Percentiles rank a stretch among this genome's conserved stretches.
phyloP scores from a whole-genome alignment of 2,888 invertebrate species.

The Xestia sexstrigata region DNA sequence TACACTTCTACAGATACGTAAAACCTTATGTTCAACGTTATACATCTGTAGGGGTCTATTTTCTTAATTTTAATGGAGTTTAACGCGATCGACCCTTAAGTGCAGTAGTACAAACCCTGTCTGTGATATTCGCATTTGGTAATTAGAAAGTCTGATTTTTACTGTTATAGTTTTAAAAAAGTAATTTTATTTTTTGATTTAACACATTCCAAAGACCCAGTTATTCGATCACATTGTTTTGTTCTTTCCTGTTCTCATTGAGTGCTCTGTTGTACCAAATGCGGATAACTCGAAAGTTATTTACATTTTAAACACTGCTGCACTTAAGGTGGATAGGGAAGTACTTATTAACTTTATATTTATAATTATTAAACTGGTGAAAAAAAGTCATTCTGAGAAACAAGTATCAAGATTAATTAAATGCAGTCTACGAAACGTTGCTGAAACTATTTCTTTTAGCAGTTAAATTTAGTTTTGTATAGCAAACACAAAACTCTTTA shows the following conservation, averaged over 20 bases:
- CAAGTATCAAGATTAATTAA: slow-evolving; percentile 54
- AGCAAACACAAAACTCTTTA: slow-evolving; percentile 23
- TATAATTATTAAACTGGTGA: slow-evolving; percentile 29
- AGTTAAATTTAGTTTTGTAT: slow-evolving; percentile 32
- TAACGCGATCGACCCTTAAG: slow-evolving; percentile 80
- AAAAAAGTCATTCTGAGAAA: slow-evolving; percentile 51
- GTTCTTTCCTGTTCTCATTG: slow-evolving; percentile 84
- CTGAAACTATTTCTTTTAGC: slow-evolving; percentile 25
- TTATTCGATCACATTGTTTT: slow-evolving; percentile 66
- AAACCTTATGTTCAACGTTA: background rate
- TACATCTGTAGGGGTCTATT: slow-evolving; percentile 13
- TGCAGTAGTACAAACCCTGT: slow-evolving; percentile 85
- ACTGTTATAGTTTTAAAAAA: slow-evolving; percentile 68
- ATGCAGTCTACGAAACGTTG: slow-evolving; percentile 39
- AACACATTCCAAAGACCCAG: slow-evolving; percentile 83
- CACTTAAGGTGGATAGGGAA: slow-evolving; percentile 89
- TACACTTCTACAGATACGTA: slow-evolving; percentile 26
- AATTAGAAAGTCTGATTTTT: slow-evolving; percentile 84
- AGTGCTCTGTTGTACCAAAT: slow-evolving; percentile 89
- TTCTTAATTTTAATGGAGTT: slow-evolving; percentile 55
- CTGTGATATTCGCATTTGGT: slow-evolving; percentile 91
- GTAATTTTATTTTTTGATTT: slow-evolving; percentile 70
- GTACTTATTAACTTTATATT: slow-evolving; percentile 59
- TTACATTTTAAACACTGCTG: slow-evolving; percentile 86
- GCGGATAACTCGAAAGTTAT: slow-evolving; percentile 87